Evolutionary conservation across 2,113 vertebrate species (phyloP).

Genomic region (Grammomys dolichurus): DNA sequence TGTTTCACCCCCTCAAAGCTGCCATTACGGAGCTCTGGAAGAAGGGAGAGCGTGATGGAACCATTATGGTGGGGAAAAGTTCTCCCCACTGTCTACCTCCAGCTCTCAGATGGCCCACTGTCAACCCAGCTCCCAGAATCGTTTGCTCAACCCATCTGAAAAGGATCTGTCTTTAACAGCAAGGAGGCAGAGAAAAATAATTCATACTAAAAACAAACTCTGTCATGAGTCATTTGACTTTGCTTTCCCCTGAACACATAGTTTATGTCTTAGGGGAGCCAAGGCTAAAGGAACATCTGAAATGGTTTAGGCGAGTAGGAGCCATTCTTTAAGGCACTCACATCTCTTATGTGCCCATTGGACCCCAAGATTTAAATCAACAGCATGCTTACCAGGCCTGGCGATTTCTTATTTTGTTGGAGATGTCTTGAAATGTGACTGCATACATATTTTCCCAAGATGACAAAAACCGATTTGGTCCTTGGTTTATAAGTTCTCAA

Average conservation of each 20-base stretch:
- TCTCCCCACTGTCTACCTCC: not conserved
- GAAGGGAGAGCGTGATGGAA: not conserved
- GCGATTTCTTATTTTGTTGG: conserved; percentile 76
- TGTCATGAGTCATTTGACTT: conserved; percentile 89
- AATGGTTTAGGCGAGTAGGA: conserved; percentile 79
- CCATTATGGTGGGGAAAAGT: not conserved
- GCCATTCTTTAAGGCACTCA: conserved; percentile 76
- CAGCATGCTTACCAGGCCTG: conserved; percentile 74
- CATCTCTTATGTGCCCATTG: conserved; percentile 65
- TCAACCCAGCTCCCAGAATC: conserved; percentile 73
- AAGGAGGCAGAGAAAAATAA: conserved; percentile 84
- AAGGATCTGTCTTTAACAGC: conserved; percentile 82
- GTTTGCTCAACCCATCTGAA: conserved; percentile 69
- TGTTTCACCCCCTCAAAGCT: not conserved
- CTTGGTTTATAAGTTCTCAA: not conserved
- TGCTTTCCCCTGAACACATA: conserved; percentile 83
- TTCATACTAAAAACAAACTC: conserved; percentile 85
- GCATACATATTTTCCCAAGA: conserved; percentile 74
- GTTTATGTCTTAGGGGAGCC: conserved; percentile 86
- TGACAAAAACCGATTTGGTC: conserved; percentile 68
- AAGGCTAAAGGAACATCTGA: conserved; percentile 85
- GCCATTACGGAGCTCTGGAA: not conserved
- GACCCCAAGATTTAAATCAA: conserved; percentile 77
- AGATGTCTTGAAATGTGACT: conserved; percentile 47
- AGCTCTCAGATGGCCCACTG: not conserved